phyloP scores from a whole-genome alignment of 2,113 vertebrate genomes.

The Gnathonemus longibarbis region DNA sequence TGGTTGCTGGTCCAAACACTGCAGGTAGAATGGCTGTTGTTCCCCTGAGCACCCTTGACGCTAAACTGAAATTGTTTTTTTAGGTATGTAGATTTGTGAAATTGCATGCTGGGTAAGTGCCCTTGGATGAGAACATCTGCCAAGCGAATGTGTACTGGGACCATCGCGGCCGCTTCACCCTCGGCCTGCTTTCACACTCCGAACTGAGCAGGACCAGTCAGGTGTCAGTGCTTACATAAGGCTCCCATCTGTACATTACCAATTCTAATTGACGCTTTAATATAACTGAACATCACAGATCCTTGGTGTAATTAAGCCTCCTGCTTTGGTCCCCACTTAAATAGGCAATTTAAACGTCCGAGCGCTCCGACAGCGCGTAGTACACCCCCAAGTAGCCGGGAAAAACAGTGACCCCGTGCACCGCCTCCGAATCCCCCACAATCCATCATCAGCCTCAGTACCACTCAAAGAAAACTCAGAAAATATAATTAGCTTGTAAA shows the following conservation, averaged over 20 bases:
- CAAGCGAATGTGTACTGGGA: neutral
- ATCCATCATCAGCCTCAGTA: neutral
- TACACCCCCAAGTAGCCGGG: neutral
- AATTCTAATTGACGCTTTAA: neutral
- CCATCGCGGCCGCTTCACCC: neutral
- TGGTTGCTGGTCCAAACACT: neutral
- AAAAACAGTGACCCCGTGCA: neutral
- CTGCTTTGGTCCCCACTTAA: neutral
- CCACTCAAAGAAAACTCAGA: neutral
- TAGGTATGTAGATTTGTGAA: neutral
- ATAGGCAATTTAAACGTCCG: neutral
- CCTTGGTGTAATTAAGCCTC: neutral
- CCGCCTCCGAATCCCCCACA: neutral
- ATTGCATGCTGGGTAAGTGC: neutral
- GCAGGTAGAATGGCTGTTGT: neutral
- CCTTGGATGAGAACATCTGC: neutral
- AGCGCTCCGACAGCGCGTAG: neutral
- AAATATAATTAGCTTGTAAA: neutral
- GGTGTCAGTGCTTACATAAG: neutral
- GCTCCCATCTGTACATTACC: neutral
- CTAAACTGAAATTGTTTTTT: neutral
- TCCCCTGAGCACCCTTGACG: neutral
- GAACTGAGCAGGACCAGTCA: neutral
- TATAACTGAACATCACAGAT: neutral
- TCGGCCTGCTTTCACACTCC: neutral